These are phyloP conservation scores for Apaloderma vittatum DNA, from an alignment of 2,113 vertebrate genomes.

Conservation along the genomic window DNA sequence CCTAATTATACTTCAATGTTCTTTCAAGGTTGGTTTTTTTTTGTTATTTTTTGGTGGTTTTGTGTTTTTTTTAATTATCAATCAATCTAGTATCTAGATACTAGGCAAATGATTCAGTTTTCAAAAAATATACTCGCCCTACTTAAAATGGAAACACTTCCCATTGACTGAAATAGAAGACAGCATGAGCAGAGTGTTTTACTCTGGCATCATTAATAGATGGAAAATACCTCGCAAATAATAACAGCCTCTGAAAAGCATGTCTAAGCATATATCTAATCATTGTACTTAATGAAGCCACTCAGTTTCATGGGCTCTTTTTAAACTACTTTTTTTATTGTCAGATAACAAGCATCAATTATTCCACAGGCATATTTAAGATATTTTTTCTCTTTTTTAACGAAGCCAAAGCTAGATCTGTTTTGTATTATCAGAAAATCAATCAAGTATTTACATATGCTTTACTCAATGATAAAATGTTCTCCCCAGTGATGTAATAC, in stretches of 20 bases:
- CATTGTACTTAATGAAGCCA: neutral
- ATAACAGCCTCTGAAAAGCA: rapidly evolving
- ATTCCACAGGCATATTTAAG: neutral
- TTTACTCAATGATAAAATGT: neutral
- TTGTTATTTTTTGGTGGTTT: too few relatives aligned
- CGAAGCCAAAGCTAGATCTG: neutral
- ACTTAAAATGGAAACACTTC: neutral
- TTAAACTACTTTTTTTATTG: neutral
- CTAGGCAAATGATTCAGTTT: neutral
- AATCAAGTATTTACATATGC: neutral
- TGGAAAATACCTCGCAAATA: neutral
- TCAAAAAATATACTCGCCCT: neutral
- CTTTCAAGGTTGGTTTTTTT: neutral
- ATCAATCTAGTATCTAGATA: neutral
- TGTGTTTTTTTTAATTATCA: neutral
- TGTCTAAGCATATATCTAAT: neutral
- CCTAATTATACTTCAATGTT: neutral
- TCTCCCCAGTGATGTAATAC: neutral
- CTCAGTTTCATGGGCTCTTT: neutral
- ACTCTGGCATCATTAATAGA: neutral
- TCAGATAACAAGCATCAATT: neutral
- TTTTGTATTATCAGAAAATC: neutral
- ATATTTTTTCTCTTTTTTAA: neutral
- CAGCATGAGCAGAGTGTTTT: neutral
- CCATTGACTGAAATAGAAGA: neutral